These are phyloP conservation scores for Microcebus lehilahytsara DNA, from an alignment of 2,113 vertebrate species.

Conservation along the genomic window DNA sequence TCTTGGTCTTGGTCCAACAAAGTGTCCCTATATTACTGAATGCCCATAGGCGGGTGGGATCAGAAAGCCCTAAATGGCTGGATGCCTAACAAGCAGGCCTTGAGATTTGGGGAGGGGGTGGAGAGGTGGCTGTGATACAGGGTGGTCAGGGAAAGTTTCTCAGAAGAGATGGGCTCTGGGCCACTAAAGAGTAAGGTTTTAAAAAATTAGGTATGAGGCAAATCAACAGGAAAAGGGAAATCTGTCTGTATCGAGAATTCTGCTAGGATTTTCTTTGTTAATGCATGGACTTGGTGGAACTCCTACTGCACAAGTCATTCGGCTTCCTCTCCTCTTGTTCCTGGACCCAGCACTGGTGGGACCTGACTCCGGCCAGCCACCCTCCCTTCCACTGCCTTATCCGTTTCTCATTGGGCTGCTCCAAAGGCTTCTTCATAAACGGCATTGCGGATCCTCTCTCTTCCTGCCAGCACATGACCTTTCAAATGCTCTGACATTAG, in stretches of 20 bases:
- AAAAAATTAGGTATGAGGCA: background rate
- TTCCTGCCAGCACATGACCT: background rate
- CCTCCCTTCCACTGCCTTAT: background rate
- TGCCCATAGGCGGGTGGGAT: no score
- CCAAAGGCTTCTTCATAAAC: background rate
- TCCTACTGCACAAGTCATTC: rapidly evolving
- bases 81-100: background rate
- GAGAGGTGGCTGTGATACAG: background rate
- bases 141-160: background rate
- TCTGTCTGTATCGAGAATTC: background rate
- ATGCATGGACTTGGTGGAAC: background rate
- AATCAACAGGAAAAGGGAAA: background rate
- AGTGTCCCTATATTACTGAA: background rate
- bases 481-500: background rate
- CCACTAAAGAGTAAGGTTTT: background rate
- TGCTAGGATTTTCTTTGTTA: background rate
- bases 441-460: background rate
- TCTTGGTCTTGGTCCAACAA: background rate
- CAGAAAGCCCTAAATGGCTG: background rate
- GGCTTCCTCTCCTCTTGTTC: rapidly evolving
- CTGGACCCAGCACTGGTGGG: background rate
- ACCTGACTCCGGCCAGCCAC: background rate
- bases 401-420: background rate
- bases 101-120: background rate
- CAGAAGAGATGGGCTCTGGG: background rate